Evolutionary conservation across 2,113 vertebrate genomes (phyloP).

Genomic region (Cyphomyrus plagiostoma): DNA sequence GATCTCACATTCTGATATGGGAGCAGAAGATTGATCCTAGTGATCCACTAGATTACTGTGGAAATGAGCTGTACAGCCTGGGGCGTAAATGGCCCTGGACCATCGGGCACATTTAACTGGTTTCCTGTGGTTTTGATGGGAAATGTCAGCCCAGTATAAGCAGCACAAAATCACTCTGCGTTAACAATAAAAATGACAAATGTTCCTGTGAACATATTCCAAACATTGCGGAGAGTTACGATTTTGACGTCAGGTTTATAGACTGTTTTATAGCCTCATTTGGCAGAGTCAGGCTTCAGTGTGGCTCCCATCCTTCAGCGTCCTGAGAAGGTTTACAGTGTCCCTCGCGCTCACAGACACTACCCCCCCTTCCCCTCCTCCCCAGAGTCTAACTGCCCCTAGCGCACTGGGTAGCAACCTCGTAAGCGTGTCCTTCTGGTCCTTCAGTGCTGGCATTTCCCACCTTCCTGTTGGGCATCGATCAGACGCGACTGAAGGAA

Average conservation of each 20-base stretch:
- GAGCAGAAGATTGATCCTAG: background rate
- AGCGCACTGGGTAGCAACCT: background rate
- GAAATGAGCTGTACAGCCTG: background rate
- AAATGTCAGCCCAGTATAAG: background rate
- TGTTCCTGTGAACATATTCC: background rate
- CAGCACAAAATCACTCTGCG: background rate
- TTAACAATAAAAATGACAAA: background rate
- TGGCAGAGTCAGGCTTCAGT: background rate
- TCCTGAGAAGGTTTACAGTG: background rate
- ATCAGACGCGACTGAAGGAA: constrained; percentile 83
- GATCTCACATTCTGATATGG: background rate
- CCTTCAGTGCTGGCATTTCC: constrained; percentile 87
- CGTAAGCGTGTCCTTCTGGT: background rate
- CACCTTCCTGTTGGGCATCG: constrained; percentile 87
- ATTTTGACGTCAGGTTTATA: background rate
- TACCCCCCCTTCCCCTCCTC: background rate
- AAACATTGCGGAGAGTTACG: background rate
- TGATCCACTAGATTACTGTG: background rate
- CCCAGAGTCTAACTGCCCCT: background rate
- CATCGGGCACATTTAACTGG: background rate
- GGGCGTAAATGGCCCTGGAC: background rate
- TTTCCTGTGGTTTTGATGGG: background rate
- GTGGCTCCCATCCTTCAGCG: background rate
- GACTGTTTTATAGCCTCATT: background rate
- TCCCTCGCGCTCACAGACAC: background rate